phyloP scores from a whole-genome alignment of 2,888 invertebrate genomes.

The Antitype chi region DNA sequence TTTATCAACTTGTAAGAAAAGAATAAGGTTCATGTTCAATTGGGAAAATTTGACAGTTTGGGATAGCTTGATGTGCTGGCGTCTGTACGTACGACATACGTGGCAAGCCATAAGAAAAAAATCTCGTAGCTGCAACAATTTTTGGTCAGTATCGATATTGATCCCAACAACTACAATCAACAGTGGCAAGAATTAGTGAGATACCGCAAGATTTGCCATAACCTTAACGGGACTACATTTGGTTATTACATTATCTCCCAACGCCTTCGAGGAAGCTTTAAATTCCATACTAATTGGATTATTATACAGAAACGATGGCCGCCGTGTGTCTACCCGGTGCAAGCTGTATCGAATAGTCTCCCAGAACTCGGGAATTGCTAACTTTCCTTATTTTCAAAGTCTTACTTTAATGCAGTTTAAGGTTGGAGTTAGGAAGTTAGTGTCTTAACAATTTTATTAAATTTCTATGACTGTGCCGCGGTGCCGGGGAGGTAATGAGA shows the following conservation, averaged over 20 bases:
- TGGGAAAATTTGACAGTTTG: too few species aligned
- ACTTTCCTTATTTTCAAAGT: constrained; percentile 73
- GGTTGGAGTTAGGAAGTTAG: constrained; percentile 73
- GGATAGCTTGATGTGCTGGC: too few species aligned
- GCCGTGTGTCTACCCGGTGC: constrained; percentile 68
- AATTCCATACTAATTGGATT: constrained; percentile 82
- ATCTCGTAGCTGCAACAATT: too few species aligned
- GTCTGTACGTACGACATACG: too few species aligned
- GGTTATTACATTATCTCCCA: constrained; percentile 71
- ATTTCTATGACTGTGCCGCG: constrained; percentile 65
- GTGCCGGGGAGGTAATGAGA: constrained; percentile 55
- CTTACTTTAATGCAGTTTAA: constrained; percentile 74
- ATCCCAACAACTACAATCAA: neutral
- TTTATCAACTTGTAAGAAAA: too few species aligned
- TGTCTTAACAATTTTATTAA: constrained; percentile 72
- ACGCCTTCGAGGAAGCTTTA: constrained; percentile 73
- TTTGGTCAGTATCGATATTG: neutral
- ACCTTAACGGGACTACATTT: constrained; percentile 58
- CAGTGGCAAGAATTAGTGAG: constrained; percentile 14
- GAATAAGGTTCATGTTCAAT: too few species aligned
- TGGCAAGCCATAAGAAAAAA: too few species aligned
- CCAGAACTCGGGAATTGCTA: constrained; percentile 67
- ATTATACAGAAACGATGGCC: constrained; percentile 76
- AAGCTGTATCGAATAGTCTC: constrained; percentile 61
- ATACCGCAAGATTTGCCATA: constrained; percentile 53